Base-by-base conservation (phyloP, 2,888 invertebrate species). In the Aporophyla nigra region DNA sequence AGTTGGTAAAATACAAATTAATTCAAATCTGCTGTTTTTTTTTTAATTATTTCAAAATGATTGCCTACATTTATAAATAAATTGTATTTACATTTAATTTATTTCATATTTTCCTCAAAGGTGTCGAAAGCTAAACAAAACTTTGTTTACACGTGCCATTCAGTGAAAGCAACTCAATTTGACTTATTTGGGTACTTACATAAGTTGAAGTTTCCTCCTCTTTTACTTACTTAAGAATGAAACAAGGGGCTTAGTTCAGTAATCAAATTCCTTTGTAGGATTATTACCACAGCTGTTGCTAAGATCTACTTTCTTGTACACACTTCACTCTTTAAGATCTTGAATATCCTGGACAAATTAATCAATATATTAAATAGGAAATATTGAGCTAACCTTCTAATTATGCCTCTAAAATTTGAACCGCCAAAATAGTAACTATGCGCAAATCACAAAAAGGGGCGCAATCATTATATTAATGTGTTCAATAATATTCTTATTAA, bases 121-220 rank as follows among this genome's bases (percentile, higher is more conserved):
- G 33, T 49, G 10, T 59, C 14, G 49, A 27, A 53, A 19, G 43
- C n/a, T 53, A 33, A 54, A 69, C 51, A 33, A 71, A 71, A 83
- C 19, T 71, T 77, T n/a, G 21, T n/a, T 40, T 66, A 59, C 53
- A 68, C 72, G 67, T 83, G 72, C 54, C 71, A 58, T 58, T 63
- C n/a, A 71, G 16, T n/a, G 27, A 59, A 83, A 68, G 43, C 59
- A 78, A 78, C 71, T 71, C 72, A 78, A 80, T 83, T 83, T 49
- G 83, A 76, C 19, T 76, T 24, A 69, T 77, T 67, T 82, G 33
- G 43, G 53, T 58, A 63, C 62, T 82, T 65, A 62, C 46, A n/a
- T 67, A 58, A 66, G 63, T 49, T 58, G 49, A 76, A 76, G 49
- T 76, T 79, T 67, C 21, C 59, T 68, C 40, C 7, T 54, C 79